These are phyloP conservation scores for Microcebus jonahi DNA, from an alignment of 2,113 vertebrate genomes.

Conservation along the genomic window DNA sequence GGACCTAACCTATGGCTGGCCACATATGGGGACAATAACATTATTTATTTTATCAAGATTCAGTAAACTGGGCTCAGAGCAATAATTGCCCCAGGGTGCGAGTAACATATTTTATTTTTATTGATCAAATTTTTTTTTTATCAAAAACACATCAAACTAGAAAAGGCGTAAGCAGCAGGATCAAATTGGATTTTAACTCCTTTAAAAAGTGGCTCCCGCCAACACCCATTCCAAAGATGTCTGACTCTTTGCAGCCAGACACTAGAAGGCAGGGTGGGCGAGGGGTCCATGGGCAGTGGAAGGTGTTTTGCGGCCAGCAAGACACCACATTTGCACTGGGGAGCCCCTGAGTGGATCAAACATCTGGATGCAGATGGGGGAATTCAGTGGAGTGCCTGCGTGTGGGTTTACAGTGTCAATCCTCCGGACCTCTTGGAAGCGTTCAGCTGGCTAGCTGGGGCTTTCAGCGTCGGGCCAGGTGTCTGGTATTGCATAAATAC, in stretches of 20 bases:
- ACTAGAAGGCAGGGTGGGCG: fast-evolving
- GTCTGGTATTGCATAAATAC: slow-evolving; percentile 52
- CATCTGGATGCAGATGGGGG: slow-evolving; percentile 30
- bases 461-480: not conserved
- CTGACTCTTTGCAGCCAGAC: too few relatives aligned
- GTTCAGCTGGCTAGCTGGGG: not conserved
- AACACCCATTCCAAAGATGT: not conserved
- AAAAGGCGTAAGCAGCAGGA: slow-evolving; percentile 59
- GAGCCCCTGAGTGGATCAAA: not conserved
- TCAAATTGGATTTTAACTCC: slow-evolving; percentile 74
- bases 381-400: not conserved
- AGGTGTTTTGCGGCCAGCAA: not conserved
- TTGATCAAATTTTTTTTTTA: slow-evolving; percentile 72
- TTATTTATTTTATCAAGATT: slow-evolving; percentile 64
- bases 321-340: not conserved
- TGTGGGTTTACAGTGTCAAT: not conserved
- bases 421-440: slow-evolving; percentile 15
- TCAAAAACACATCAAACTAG: slow-evolving; percentile 64
- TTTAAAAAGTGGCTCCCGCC: slow-evolving; percentile 42
- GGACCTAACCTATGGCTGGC: not conserved
- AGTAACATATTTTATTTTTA: slow-evolving; percentile 74
- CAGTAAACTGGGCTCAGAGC: slow-evolving; percentile 28
- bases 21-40: slow-evolving; percentile 23
- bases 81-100: slow-evolving; percentile 29
- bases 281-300: fast-evolving